Evolutionary conservation across 2,113 vertebrate genomes (phyloP).

Genomic region (Talpa occidentalis): DNA sequence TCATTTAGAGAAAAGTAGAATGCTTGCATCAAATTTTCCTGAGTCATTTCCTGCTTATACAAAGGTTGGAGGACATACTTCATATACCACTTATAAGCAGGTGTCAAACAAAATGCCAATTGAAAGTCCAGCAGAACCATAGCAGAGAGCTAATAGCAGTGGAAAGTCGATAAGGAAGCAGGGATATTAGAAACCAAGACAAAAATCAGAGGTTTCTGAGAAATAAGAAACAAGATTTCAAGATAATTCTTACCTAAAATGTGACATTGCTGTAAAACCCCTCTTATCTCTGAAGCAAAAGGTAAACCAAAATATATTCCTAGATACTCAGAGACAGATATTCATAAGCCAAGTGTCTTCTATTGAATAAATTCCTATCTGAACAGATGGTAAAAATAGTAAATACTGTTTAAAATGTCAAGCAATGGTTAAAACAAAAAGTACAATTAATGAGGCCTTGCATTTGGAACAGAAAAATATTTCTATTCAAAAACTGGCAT

Average conservation of each 20-base stretch:
- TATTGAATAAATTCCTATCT: neutral
- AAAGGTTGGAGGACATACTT: neutral
- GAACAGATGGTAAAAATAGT: neutral
- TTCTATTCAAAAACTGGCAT: neutral
- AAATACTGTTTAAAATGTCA: neutral
- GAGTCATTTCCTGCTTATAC: neutral
- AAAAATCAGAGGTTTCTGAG: neutral
- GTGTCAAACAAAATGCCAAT: neutral
- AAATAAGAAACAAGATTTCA: neutral
- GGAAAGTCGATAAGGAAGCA: neutral
- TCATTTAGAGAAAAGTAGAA: neutral
- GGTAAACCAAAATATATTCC: neutral
- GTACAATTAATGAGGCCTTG: neutral
- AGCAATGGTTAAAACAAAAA: neutral
- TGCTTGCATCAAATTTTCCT: neutral
- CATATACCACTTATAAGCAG: neutral
- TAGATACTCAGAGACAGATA: neutral
- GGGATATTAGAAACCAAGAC: neutral
- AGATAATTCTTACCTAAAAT: neutral
- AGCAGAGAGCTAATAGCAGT: neutral
- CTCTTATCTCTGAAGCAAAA: neutral
- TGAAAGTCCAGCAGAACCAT: neutral
- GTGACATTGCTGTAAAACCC: neutral
- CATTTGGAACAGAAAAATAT: neutral
- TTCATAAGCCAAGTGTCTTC: neutral